Base-by-base conservation (phyloP, 2,888 invertebrate species). In the Pegoplata infirma region DNA sequence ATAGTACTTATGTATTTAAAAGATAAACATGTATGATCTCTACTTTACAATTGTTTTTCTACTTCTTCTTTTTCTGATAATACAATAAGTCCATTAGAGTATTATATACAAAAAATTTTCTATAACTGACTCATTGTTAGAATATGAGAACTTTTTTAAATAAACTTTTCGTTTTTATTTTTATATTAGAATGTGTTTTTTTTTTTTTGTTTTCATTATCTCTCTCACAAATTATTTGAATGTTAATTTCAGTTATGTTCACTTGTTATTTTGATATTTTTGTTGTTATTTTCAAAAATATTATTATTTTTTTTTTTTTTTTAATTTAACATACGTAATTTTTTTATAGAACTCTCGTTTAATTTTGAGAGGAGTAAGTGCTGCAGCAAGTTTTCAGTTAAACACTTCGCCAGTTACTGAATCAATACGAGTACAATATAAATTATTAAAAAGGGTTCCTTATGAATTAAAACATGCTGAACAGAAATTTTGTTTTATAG, bases 361-460 rank as follows among this genome's bases (percentile, higher is more conserved):
- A 23, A 23, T 59, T 69, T 28, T 25, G 36, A 17, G 7, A 55
- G 17, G 68, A 28, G 16, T n/a, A 56, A 66, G 66, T 32, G 58
- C 55, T 51, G 40, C 64, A 56, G 40, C 64, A 53, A 66, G 66
- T 72, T 72, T 55, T 67, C 55, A 44, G 66, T 71, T 76, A 72
- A 76, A 72, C 61, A 56, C 55, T 72, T 72, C 25, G 47, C 12
- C 28, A 61, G 53, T 46, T 72, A 71, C 71, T 76, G 51, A 76
- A 36, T 69, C 16, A 61, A 66, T 28, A 51, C n/a, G n/a, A n/a
- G n/a, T n/a, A n/a, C 28, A 40, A 44, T 21, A 51, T 47, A 66
- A 17, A 10, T 51, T 74, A 64, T 61, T 53, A 4, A n/a, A 69
- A 63, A 58, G 53, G 64, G 49, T 51, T 76, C 32, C 14, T 12